These are phyloP conservation scores for Nowickia ferox DNA, from an alignment of 2,888 invertebrate genomes.

Conservation along the genomic window DNA sequence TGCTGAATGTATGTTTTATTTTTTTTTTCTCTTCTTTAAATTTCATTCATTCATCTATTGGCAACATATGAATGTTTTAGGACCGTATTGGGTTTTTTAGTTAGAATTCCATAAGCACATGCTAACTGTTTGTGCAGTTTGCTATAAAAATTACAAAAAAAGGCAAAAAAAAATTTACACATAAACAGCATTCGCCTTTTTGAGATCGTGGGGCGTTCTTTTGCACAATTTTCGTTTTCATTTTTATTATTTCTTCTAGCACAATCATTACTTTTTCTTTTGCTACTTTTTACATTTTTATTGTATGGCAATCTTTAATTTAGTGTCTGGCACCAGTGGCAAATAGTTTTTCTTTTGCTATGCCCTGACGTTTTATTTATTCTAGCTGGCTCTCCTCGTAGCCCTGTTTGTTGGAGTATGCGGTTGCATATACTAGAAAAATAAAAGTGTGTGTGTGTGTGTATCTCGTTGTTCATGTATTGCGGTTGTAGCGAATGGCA, in stretches of 20 bases:
- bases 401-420: conserved; percentile 4
- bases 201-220: conserved; percentile 17
- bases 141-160: conserved; percentile 1
- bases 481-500: conserved; percentile 66
- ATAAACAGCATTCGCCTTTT: conserved; percentile 23
- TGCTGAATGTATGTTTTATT: conserved; percentile 13
- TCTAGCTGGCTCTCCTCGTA: not conserved
- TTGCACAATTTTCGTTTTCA: conserved; percentile 40
- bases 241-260: conserved; percentile 38
- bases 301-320: conserved; percentile 70
- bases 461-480: conserved; percentile 35
- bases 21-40: conserved; percentile 14
- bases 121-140: conserved; percentile 72
- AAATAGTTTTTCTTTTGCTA: conserved; percentile 67
- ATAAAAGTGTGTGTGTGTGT: not conserved
- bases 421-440: not conserved
- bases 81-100: conserved; percentile 53
- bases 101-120: conserved; percentile 72
- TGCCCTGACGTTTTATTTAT: conserved; percentile 57
- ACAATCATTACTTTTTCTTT: not conserved
- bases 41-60: conserved; percentile 56
- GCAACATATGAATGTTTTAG: conserved; percentile 59
- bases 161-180: not conserved
- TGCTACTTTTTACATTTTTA: conserved; percentile 41
- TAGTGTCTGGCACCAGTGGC: conserved; percentile 71